Conservation (phyloP, 2,888 invertebrate species). For the Drosophila putrida region DNA sequence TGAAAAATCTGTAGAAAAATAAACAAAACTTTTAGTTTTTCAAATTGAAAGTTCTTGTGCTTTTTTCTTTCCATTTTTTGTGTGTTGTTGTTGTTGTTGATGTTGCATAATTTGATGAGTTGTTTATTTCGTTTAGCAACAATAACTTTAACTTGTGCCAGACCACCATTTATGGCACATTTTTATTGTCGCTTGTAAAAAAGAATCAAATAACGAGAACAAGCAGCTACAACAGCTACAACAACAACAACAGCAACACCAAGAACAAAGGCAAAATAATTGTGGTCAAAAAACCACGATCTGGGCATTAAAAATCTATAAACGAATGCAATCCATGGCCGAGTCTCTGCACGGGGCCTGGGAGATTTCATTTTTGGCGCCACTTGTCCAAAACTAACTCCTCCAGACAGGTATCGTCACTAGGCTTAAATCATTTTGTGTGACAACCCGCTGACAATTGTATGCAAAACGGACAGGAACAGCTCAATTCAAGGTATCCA, state of each 20-base stretch:
- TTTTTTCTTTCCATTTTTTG: background rate
- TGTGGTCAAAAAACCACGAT: constrained; percentile 58
- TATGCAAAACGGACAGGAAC: constrained; percentile 26
- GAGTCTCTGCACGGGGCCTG: constrained; percentile 23
- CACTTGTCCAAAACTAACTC: constrained; percentile 40
- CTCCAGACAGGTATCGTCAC: background rate
- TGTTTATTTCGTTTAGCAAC: constrained; percentile 73
- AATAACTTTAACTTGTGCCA: constrained; percentile 60
- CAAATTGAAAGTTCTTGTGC: constrained; percentile 20
- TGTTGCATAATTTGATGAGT: constrained; percentile 70
- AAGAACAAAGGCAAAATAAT: constrained; percentile 44
- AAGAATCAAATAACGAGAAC: constrained; percentile 42
- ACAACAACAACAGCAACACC: constrained; percentile 11
- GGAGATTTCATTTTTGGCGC: constrained; percentile 46
- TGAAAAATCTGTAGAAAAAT: constrained; percentile 66
- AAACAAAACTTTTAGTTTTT: constrained; percentile 57
- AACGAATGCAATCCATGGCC: constrained; percentile 30
- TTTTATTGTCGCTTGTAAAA: constrained; percentile 62
- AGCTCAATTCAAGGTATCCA: constrained; percentile 49
- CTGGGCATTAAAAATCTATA: constrained; percentile 69
- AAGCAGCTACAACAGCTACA: constrained; percentile 2
- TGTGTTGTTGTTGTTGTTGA: constrained; percentile 19
- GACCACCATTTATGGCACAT: constrained; percentile 48
- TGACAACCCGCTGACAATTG: constrained; percentile 79
- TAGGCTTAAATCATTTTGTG: constrained; percentile 68